Base-by-base conservation (phyloP, 1,140 invertebrate genomes). In the Mamestra configurata region DNA sequence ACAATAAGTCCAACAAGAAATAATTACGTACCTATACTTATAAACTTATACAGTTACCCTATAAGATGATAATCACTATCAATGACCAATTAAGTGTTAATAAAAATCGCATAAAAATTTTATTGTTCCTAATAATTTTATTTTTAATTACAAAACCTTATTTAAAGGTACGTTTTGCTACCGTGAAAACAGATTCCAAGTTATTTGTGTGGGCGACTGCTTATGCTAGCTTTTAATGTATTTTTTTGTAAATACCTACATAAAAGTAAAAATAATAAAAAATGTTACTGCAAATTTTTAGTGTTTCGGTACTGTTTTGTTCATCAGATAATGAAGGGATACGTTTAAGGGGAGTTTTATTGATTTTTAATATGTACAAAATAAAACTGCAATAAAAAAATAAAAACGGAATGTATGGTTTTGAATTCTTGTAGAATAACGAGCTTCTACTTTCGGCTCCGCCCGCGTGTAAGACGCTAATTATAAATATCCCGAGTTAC, bases 21-120 rank as follows among this genome's bases (percentile, higher is more conserved):
- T 22, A 24, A 1, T 57, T 57, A 22, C n/a, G n/a, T n/a, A n/a
- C n/a, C n/a, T n/a, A n/a, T n/a, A n/a, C n/a, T n/a, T n/a, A n/a
- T n/a, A n/a, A n/a, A n/a, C n/a, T n/a, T n/a, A n/a, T n/a, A n/a
- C n/a, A n/a, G n/a, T n/a, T n/a, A n/a, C n/a, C n/a, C n/a, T n/a
- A n/a, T n/a, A n/a, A 61, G 24, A 61, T 61, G 7, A n/a, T 61
- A 18, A 61, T 61, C 57, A 61, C 13, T 35, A 61, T 61, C 57
- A 35, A 61, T n/a, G 24, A 55, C 20, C 57, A n/a, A 43, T 66
- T 6, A 37, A 13, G 10, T 24, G 40, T 22, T 24, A 11, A 68
- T 46, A 68, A 68, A 66, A 43, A 43, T 46, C 57, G 27, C 27
- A 68, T 46, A 68, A 46, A 68, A 37, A 0, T 46, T 43, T 46